Base-by-base conservation (phyloP, 2,888 invertebrate species). In the Spodoptera picta region DNA sequence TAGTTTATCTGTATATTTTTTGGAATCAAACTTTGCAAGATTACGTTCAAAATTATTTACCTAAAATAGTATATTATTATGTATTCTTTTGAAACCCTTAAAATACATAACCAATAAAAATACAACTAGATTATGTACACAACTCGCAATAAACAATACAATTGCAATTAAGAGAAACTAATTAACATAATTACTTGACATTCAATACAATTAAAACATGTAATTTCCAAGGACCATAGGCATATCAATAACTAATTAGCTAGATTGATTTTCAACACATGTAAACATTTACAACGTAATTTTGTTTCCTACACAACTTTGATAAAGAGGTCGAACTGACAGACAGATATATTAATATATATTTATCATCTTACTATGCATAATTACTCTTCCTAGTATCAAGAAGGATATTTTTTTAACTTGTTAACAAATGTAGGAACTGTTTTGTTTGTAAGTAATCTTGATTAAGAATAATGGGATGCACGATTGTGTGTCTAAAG, bases 321-420 rank as follows among this genome's bases (percentile, higher is more conserved):
- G 67, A 74, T 74, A 53, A 47, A 47, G 42, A 45, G 67, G 61
- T 79, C 61, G 48, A 7, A 42, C 31, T 63, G 58, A 58, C 64
- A 59, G 46, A 53, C 24, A 52, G 11, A 54, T 24, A 19, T 54
- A 47, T 75, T 10, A 42, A 12, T 54, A 56, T 62, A 44, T 59
- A 51, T 53, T 45, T 60, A 7, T 9, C 48, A 31, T 36, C 36
- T 43, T 59, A 65, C 46, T 36, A 67, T 67, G 61, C 76, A 64
- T 36, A 31, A 6, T 4, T 6, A 36, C 61, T 75, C 72, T 75
- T 79, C 72, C 79, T 79, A 41, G 50, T 53, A 24, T 52, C 23
- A 48, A 27, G 42, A 62, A 69, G 50, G 47, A 45, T 57, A 41
- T 47, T 48, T 50, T 57, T 54, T 43, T 9, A 48, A 14, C 7